A percentile compares a stretch with the other conserved stretches of the same genome.
Conservation (phyloP, 1,140 invertebrate species). For the Lordiphosa stackelbergi region DNA sequence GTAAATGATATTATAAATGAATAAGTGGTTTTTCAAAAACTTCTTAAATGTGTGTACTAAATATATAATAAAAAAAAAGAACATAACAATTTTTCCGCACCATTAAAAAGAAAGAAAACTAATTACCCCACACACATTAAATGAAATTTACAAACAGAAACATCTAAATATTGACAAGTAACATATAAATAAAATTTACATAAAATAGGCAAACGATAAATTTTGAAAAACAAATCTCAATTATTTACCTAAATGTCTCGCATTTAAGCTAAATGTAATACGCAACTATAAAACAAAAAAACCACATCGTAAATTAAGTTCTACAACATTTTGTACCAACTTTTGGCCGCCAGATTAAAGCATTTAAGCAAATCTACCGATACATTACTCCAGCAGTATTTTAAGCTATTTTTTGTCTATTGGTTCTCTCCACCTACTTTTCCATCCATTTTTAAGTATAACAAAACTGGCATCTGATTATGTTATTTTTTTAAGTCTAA, state of each 20-base stretch:
- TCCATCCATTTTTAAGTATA: constrained; percentile 47
- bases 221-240: constrained; percentile 57
- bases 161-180: constrained; percentile 29
- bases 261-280: constrained; percentile 69
- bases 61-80: constrained; percentile 45
- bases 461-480: constrained; percentile 45
- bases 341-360: constrained; percentile 54
- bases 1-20: constrained; percentile 22
- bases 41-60: constrained; percentile 69
- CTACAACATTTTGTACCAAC: constrained; percentile 40
- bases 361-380: constrained; percentile 44
- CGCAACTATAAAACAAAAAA: constrained; percentile 43
- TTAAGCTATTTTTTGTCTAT: constrained; percentile 20
- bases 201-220: constrained; percentile 51
- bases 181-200: constrained; percentile 70
- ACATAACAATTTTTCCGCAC: constrained; percentile 46
- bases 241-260: constrained; percentile 76
- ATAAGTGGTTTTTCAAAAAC: constrained; percentile 69
- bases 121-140: constrained; percentile 50
- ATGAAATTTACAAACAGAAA: constrained; percentile 65
- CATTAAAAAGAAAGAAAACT: constrained; percentile 41
- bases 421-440: constrained; percentile 28
- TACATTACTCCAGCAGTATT: constrained; percentile 12
- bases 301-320: constrained; percentile 25
- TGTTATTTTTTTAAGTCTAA: constrained; percentile 50